A percentile compares a stretch with the other conserved stretches of the same genome.
Conservation (phyloP, 2,113 vertebrate genomes). For the Dendropsophus ebraccatus region DNA sequence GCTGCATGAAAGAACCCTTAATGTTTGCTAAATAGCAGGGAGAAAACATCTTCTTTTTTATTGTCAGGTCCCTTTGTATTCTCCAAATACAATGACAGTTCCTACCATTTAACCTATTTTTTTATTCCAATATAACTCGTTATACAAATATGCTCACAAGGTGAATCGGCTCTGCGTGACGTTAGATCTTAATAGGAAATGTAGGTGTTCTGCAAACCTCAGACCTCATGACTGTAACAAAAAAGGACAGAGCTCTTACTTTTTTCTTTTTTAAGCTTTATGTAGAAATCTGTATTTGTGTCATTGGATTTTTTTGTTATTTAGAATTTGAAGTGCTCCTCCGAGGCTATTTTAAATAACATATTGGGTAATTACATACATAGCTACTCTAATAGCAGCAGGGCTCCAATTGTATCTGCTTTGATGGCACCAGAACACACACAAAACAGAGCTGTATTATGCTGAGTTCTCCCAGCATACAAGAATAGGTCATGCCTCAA, state of each 20-base stretch:
- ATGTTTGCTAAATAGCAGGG: not conserved
- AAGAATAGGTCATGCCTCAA: not conserved
- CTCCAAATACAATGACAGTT: not conserved
- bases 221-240: too few species aligned
- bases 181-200: too few species aligned
- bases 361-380: too few species aligned
- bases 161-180: not conserved
- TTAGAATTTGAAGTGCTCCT: too few species aligned
- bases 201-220: too few species aligned
- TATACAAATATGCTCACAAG: not conserved
- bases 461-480: not conserved
- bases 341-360: too few species aligned
- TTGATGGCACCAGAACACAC: too few species aligned
- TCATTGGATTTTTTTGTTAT: too few species aligned
- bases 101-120: not conserved
- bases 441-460: not conserved
- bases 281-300: too few species aligned
- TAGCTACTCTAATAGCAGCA: not conserved
- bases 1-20: not conserved
- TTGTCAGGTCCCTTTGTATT: not conserved
- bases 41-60: not conserved
- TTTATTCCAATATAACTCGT: not conserved
- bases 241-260: too few species aligned
- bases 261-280: too few species aligned
- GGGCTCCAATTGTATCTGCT: not conserved